Conservation (phyloP, 2,113 vertebrate species). For the Brachyhypopomus gauderio region DNA sequence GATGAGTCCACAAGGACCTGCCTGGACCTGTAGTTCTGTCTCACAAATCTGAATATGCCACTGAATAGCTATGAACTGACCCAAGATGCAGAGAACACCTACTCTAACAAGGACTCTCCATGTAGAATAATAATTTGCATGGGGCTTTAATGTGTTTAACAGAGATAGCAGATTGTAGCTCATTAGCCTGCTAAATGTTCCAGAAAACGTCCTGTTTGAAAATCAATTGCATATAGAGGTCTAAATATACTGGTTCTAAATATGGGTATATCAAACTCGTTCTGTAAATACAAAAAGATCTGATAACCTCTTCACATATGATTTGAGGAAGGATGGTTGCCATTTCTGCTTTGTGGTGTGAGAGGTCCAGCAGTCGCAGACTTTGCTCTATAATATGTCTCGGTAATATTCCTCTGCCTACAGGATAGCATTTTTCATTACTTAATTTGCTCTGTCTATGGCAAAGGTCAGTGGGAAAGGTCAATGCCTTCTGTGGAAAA, state of each 20-base stretch:
- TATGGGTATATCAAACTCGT: neutral
- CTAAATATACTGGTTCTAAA: neutral
- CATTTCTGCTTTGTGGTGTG: slow-evolving; percentile 16
- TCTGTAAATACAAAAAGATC: neutral
- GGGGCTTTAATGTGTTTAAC: neutral
- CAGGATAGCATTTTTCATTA: slow-evolving; percentile 58
- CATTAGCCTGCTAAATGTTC: neutral
- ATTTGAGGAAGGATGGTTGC: slow-evolving; percentile 56
- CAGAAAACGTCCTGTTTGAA: neutral
- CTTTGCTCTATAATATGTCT: slow-evolving; percentile 40
- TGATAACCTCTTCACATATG: slow-evolving; percentile 10
- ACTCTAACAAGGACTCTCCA: neutral
- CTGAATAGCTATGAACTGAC: neutral
- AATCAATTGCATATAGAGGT: neutral
- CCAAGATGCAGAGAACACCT: neutral
- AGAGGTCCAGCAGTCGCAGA: slow-evolving; percentile 50
- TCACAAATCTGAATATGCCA: slow-evolving; percentile 1
- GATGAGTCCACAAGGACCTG: neutral
- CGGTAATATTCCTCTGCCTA: slow-evolving; percentile 60
- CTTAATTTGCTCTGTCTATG: slow-evolving; percentile 53
- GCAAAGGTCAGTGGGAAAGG: slow-evolving; percentile 60
- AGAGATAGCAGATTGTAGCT: neutral
- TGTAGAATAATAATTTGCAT: neutral
- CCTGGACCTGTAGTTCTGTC: slow-evolving; percentile 13
- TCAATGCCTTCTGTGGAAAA: slow-evolving; percentile 52